These are phyloP conservation scores for Drosophila prolongata DNA, from an alignment of 2,888 invertebrate genomes.

Conservation along the genomic window DNA sequence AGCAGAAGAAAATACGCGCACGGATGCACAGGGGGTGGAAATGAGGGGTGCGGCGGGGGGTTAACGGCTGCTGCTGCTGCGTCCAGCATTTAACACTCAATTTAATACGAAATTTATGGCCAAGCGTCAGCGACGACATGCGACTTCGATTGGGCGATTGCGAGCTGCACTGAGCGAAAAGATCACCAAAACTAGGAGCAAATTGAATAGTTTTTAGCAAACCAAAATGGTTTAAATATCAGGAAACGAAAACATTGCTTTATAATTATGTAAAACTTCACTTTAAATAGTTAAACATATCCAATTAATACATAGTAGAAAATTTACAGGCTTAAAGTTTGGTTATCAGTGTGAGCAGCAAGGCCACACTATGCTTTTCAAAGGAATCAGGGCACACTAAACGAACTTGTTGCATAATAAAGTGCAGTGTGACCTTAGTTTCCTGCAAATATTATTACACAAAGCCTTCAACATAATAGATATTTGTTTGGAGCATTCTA, in stretches of 20 bases:
- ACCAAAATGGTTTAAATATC: too few relatives aligned
- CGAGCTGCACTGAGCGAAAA: slow-evolving; percentile 12
- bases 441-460: too few relatives aligned
- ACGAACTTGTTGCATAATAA: neutral
- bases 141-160: slow-evolving; percentile 46
- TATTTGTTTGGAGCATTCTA: too few relatives aligned
- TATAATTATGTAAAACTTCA: too few relatives aligned
- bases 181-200: neutral
- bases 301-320: too few relatives aligned
- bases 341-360: neutral
- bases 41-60: slow-evolving; percentile 9
- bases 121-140: slow-evolving; percentile 70
- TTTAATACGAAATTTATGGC: slow-evolving; percentile 78
- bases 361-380: neutral
- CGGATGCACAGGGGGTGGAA: slow-evolving; percentile 58
- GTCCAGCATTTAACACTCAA: slow-evolving; percentile 79
- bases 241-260: too few relatives aligned
- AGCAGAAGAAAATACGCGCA: slow-evolving; percentile 56
- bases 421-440: neutral
- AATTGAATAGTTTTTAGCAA: neutral
- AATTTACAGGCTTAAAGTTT: neutral
- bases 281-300: too few relatives aligned
- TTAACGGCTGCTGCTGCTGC: slow-evolving; percentile 35
- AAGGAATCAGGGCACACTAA: neutral
- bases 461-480: too few relatives aligned